Conservation (phyloP, 2,888 invertebrate genomes). For the Perizoma affinitatum region DNA sequence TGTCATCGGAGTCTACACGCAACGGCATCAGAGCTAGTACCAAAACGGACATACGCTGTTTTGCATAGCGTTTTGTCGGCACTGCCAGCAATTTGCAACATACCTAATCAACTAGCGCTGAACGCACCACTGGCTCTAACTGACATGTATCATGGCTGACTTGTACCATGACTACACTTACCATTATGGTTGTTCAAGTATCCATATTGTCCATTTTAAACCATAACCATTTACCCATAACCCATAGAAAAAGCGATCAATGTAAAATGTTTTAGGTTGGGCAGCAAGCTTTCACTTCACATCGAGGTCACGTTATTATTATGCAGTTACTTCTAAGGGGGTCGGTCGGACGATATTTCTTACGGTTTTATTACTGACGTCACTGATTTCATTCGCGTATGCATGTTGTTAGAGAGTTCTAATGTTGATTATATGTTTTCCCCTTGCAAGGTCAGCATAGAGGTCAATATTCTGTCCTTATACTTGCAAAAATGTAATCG, state of each 20-base stretch:
- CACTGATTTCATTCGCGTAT: neutral
- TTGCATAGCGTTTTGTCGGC: too few relatives aligned
- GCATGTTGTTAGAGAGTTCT: neutral
- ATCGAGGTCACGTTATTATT: constrained; percentile 33
- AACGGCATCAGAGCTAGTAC: too few relatives aligned
- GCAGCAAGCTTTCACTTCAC: constrained; percentile 31
- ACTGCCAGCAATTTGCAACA: too few relatives aligned
- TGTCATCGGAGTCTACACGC: too few relatives aligned
- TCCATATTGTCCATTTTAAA: constrained; percentile 12
- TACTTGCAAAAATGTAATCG: too few relatives aligned
- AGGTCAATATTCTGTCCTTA: too few relatives aligned
- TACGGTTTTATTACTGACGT: constrained; percentile 25
- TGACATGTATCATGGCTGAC: neutral
- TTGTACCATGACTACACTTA: too few relatives aligned
- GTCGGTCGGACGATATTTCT: constrained; percentile 19
- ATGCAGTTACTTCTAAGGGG: constrained; percentile 33
- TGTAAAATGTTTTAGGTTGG: constrained; percentile 18
- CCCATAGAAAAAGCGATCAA: constrained; percentile 19
- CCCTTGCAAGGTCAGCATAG: too few relatives aligned
- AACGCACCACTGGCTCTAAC: too few relatives aligned
- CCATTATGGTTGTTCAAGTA: constrained; percentile 1
- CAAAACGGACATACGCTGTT: too few relatives aligned
- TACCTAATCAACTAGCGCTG: too few relatives aligned
- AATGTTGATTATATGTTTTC: too few relatives aligned
- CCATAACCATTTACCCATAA: neutral